Base-by-base conservation (phyloP, 1,140 invertebrate genomes). In the Diabrotica undecimpunctata region DNA sequence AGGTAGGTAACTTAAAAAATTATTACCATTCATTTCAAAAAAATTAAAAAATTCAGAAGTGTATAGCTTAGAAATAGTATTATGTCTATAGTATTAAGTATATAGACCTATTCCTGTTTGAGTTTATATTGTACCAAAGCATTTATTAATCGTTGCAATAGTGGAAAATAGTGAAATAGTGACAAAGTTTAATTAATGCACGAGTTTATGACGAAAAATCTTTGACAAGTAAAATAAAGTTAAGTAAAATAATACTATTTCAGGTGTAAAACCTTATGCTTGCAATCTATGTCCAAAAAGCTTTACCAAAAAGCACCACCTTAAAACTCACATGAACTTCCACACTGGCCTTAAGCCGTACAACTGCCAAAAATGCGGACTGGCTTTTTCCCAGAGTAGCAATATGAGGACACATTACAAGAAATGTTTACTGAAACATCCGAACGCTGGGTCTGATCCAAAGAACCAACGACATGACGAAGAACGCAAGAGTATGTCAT, bases 241-340 rank as follows among this genome's bases (percentile, higher is more conserved):
- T 2, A 25, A 25, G 25, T 25, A 25, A 25, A 25, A 25, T 25
- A 25, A 25, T 25, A 1, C 25, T 25, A 1, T 25, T 25, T 81
- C 78, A 81, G 90, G 90, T 37, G 86, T 94, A 36, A 92, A 94
- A 70, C 94, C 94, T 0, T 96, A 95, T 77, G 86, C 90, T 35
- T 96, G 94, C 74, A 86, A 85, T 0, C 78, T 93, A 2, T 97
- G 94, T 74, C 85, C 89, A 5, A 92, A 95, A 67, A 87, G 91
- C 4, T 96, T 96, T 78, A 91, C 93, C 38, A 94, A 92, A 79
- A 92, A 92, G 69, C 88, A 92, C 70, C 89, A 91, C 71, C 80
- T 93, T 8, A 91, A 94, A 76, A 93, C 92, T 0, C 93, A 94
- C 77, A 82, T 92, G 36, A 93, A 94, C 75, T 91, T 89, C 67